Percentiles rank a stretch among this genome's conserved stretches.
Conservation (phyloP, 2,797 vertebrate genomes). For the Scolopax rusticola region DNA sequence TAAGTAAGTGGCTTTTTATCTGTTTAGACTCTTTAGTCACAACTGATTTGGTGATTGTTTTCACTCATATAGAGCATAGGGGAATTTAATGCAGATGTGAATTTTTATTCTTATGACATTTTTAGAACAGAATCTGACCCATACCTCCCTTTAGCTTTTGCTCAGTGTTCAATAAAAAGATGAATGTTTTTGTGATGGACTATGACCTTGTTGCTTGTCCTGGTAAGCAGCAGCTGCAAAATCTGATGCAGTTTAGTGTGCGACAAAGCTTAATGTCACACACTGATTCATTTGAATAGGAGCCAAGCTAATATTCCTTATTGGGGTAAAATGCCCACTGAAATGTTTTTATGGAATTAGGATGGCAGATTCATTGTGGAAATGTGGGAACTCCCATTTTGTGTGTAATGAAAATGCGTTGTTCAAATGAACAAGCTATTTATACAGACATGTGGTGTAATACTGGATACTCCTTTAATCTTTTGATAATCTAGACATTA, state of each 20-base stretch:
- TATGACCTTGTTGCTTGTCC: not conserved
- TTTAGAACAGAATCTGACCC: not conserved
- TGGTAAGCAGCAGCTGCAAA: constrained; percentile 23
- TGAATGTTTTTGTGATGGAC: not conserved
- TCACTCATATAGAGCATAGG: not conserved
- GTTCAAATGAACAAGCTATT: constrained; percentile 13
- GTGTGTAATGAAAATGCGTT: not conserved
- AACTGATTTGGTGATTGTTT: not conserved
- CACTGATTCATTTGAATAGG: not conserved
- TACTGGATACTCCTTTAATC: constrained; percentile 48
- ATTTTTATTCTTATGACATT: not conserved
- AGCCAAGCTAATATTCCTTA: constrained; percentile 23
- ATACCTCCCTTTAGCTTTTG: not conserved
- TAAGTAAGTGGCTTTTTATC: not conserved
- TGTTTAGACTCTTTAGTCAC: not conserved
- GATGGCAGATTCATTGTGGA: not conserved
- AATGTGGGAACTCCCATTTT: not conserved
- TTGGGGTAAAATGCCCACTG: not conserved
- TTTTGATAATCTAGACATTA: constrained; percentile 47
- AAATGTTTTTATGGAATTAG: constrained; percentile 11
- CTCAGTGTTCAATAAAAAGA: not conserved
- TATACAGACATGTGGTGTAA: not conserved
- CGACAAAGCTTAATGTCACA: constrained; percentile 8
- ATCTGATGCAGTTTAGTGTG: not conserved
- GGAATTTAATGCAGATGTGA: not conserved